Evolutionary conservation across 2,113 vertebrate genomes (phyloP).

Genomic region (Larimichthys polyactis): DNA sequence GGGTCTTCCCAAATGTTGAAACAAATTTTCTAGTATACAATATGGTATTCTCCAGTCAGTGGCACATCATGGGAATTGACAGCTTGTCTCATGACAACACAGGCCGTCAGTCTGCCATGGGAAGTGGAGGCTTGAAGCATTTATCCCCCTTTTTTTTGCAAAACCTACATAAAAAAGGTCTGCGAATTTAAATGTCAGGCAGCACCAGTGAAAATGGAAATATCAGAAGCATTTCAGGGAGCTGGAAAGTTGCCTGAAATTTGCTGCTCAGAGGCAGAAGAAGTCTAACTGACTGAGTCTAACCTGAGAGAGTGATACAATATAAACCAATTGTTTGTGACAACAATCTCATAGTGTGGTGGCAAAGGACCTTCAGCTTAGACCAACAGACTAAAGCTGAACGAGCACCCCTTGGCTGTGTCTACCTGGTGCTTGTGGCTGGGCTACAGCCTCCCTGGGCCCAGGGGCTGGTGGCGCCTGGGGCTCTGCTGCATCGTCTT

Average conservation of each 20-base stretch:
- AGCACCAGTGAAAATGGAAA: too few species aligned
- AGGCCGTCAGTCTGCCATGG: background rate
- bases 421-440: slow-evolving; percentile 66
- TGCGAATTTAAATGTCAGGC: too few species aligned
- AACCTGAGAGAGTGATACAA: background rate
- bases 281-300: too few species aligned
- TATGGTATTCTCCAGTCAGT: too few species aligned
- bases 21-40: too few species aligned
- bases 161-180: background rate
- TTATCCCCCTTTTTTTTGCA: background rate
- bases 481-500: slow-evolving; percentile 55
- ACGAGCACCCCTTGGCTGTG: background rate
- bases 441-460: slow-evolving; percentile 67
- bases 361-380: too few species aligned
- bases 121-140: background rate
- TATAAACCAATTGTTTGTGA: background rate
- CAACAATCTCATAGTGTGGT: background rate
- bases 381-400: background rate
- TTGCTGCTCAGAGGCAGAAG: slow-evolving; percentile 69
- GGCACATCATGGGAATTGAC: background rate
- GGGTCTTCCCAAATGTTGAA: background rate
- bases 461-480: slow-evolving; percentile 62
- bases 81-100: background rate
- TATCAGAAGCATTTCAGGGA: too few species aligned
- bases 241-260: slow-evolving; percentile 75